Evolutionary conservation across 2,797 vertebrate species (phyloP).

Genomic region (Hypotaenidia philippensis): DNA sequence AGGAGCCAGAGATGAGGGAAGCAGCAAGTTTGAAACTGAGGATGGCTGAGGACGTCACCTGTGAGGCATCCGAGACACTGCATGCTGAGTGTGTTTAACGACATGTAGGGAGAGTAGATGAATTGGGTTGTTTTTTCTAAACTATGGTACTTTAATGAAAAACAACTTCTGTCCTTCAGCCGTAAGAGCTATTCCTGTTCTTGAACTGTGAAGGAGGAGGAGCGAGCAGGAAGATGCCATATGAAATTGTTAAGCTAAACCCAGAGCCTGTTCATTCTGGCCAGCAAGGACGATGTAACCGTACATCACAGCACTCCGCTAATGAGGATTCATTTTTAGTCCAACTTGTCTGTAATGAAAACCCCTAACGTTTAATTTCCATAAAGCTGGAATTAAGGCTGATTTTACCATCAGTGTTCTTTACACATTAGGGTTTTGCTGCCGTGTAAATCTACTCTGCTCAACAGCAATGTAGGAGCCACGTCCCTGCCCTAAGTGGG

Average conservation of each 20-base stretch:
- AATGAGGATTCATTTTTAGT: conserved; percentile 66
- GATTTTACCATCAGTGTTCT: conserved; percentile 9
- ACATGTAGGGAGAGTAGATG: neutral
- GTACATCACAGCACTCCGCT: neutral
- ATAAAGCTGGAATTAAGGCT: conserved; percentile 36
- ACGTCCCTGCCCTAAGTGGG: neutral
- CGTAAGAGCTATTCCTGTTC: conserved; percentile 56
- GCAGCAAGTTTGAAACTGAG: neutral
- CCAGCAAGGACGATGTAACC: neutral
- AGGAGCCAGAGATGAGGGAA: neutral
- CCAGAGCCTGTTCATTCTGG: conserved; percentile 5
- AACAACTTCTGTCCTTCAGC: conserved; percentile 61
- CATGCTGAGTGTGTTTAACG: neutral
- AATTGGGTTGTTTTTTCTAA: neutral
- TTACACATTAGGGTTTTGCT: neutral
- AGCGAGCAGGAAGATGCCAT: conserved; percentile 22
- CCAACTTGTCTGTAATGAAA: conserved; percentile 14
- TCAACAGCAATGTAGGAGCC: neutral
- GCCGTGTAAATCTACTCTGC: conserved; percentile 7
- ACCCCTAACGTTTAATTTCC: conserved; percentile 25
- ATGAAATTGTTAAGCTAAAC: conserved; percentile 43
- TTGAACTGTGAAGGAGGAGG: conserved; percentile 57
- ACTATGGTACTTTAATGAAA: conserved; percentile 46
- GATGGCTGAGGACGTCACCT: conserved; percentile 21
- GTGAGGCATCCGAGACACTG: neutral